phyloP scores from a whole-genome alignment of 2,797 vertebrate genomes.

The Xenops minutus region DNA sequence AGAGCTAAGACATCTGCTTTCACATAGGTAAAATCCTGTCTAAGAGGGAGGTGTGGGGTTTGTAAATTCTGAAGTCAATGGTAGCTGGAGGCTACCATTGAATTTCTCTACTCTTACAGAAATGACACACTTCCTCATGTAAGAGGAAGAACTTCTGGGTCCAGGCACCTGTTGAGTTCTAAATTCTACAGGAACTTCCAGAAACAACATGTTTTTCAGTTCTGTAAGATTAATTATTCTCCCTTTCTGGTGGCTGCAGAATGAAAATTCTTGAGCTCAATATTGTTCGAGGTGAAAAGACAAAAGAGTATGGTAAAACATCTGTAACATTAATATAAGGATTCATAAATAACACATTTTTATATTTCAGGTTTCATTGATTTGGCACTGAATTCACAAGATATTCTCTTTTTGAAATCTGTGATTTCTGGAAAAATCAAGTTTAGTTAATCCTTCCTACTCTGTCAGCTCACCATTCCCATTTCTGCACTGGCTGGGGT shows the following conservation, averaged over 20 bases:
- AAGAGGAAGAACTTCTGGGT: neutral
- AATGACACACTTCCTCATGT: fast-evolving
- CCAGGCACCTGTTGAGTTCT: neutral
- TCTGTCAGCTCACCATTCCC: fast-evolving
- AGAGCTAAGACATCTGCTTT: slow-evolving; percentile 2
- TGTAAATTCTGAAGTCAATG: neutral
- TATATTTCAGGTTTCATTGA: neutral
- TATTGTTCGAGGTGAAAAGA: neutral
- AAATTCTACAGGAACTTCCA: neutral
- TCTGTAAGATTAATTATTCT: neutral
- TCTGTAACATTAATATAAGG: neutral
- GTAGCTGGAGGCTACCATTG: neutral
- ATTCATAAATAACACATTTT: neutral
- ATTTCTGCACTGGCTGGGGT: neutral
- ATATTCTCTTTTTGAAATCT: neutral
- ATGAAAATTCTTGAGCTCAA: neutral
- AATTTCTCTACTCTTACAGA: neutral
- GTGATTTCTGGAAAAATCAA: neutral
- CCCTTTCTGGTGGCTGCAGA: neutral
- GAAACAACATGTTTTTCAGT: neutral
- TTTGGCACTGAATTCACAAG: neutral
- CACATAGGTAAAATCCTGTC: neutral
- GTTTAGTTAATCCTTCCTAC: neutral
- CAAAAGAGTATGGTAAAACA: neutral
- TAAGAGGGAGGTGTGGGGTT: neutral